A percentile compares a stretch with the other conserved stretches of the same genome.
These are phyloP conservation scores for Hypocryptadius cinnamomeus DNA, from an alignment of 2,113 vertebrate genomes.

Conservation along the genomic window DNA sequence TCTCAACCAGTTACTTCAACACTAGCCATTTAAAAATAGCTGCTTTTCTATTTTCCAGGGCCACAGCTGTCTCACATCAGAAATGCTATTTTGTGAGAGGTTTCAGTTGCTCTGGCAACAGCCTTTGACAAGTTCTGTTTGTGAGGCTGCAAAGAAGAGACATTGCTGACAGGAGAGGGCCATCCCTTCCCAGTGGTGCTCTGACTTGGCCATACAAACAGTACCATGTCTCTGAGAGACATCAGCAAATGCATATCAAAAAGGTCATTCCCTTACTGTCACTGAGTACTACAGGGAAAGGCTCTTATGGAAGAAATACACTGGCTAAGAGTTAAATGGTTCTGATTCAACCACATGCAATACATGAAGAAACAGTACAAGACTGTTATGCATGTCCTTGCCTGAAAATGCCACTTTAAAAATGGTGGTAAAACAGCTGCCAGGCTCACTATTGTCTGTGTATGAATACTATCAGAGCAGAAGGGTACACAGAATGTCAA, in stretches of 20 bases:
- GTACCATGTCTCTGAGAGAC: not conserved
- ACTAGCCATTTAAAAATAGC: conserved; percentile 34
- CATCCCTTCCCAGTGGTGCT: not conserved
- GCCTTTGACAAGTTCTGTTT: conserved; percentile 32
- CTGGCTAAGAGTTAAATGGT: not conserved
- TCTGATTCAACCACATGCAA: not conserved
- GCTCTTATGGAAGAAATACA: not conserved
- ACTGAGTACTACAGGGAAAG: not conserved
- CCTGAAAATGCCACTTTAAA: not conserved
- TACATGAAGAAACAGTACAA: not conserved
- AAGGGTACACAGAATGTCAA: not conserved
- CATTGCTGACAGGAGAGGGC: not conserved
- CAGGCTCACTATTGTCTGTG: not conserved
- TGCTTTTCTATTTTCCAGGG: not conserved
- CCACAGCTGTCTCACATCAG: conserved; percentile 43
- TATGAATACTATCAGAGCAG: not conserved
- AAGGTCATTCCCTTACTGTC: conserved; percentile 7
- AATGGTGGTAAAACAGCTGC: not conserved
- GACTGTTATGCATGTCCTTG: not conserved
- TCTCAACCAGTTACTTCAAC: conserved; percentile 23
- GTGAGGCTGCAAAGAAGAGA: conserved; percentile 28
- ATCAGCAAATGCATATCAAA: not conserved
- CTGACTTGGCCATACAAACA: conserved; percentile 39
- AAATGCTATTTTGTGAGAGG: conserved; percentile 49
- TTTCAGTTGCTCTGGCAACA: conserved; percentile 68